Conservation (phyloP, 2,888 invertebrate species). For the Leucophora obtusa region DNA sequence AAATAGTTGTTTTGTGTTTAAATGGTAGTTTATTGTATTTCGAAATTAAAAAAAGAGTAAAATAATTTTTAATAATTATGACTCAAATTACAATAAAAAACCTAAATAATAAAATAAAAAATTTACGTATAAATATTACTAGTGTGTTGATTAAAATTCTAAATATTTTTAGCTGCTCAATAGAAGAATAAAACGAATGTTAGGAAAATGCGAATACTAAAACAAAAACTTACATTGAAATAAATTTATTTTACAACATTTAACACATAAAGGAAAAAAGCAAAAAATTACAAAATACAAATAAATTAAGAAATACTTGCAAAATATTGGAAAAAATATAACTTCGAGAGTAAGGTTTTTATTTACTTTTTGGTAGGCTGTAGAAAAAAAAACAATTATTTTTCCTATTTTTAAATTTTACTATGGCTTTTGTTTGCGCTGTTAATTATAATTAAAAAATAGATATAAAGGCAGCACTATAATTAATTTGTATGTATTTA, state of each 20-base stretch:
- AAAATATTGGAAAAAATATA: constrained; percentile 15
- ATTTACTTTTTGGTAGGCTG: constrained; percentile 25
- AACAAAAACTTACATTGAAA: not conserved
- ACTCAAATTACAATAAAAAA: constrained; percentile 62
- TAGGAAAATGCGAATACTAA: constrained; percentile 1
- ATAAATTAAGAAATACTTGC: constrained; percentile 20
- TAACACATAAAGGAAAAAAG: not conserved
- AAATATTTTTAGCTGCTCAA: constrained; percentile 46
- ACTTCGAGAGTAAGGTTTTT: constrained; percentile 45
- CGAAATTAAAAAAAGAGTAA: constrained; percentile 49
- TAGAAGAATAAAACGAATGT: constrained; percentile 20
- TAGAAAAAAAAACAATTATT: constrained; percentile 8
- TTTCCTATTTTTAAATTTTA: constrained; percentile 43
- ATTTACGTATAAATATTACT: constrained; percentile 46
- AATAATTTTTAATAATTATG: constrained; percentile 55
- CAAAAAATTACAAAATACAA: not conserved
- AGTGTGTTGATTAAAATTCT: not conserved
- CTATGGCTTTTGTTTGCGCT: constrained; percentile 58
- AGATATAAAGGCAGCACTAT: not conserved
- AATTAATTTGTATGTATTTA: not conserved
- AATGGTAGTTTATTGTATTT: constrained; percentile 52
- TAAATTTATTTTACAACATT: constrained; percentile 22
- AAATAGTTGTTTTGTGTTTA: constrained; percentile 9
- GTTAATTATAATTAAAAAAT: constrained; percentile 21
- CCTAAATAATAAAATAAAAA: constrained; percentile 6